These are phyloP conservation scores for Choreutis nemorana DNA, from an alignment of 2,888 invertebrate species.

Conservation along the genomic window DNA sequence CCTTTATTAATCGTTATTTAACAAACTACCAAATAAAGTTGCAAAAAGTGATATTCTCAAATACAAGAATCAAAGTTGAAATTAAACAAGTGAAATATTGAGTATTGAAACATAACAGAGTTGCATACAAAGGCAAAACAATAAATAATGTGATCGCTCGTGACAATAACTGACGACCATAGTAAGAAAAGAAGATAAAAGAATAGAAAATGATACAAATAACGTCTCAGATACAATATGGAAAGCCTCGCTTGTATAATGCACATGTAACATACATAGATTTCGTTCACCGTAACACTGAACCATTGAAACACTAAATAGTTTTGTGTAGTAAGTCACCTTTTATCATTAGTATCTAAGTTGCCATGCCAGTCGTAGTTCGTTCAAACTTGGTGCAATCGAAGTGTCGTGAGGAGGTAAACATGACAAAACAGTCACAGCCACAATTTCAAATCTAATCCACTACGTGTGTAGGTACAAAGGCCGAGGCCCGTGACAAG, in stretches of 20 bases:
- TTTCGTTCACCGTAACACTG: conserved; percentile 28
- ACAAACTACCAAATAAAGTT: not conserved
- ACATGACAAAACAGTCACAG: conserved; percentile 51
- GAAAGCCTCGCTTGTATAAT: conserved; percentile 45
- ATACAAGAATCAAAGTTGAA: not conserved
- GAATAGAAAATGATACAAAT: conserved; percentile 18
- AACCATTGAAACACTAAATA: conserved; percentile 46
- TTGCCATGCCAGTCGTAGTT: conserved; percentile 41
- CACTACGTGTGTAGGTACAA: conserved; percentile 25
- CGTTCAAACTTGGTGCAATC: conserved; percentile 24
- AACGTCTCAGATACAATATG: conserved; percentile 37
- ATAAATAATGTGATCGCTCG: conserved; percentile 39
- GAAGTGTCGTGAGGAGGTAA: conserved; percentile 27
- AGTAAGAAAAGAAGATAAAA: conserved; percentile 22
- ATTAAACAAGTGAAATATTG: not conserved
- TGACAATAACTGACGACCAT: conserved; percentile 23
- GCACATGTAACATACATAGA: conserved; percentile 42
- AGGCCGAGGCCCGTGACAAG: conserved; percentile 25
- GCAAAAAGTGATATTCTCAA: not conserved
- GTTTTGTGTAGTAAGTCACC: conserved; percentile 81
- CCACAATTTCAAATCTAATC: conserved; percentile 52
- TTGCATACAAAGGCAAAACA: conserved; percentile 37
- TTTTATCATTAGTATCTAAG: conserved; percentile 34
- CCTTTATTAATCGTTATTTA: not conserved
- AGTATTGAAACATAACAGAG: conserved; percentile 7